These are phyloP conservation scores for Uromys caudimaculatus DNA, from an alignment of 2,797 vertebrate species.

Conservation along the genomic window DNA sequence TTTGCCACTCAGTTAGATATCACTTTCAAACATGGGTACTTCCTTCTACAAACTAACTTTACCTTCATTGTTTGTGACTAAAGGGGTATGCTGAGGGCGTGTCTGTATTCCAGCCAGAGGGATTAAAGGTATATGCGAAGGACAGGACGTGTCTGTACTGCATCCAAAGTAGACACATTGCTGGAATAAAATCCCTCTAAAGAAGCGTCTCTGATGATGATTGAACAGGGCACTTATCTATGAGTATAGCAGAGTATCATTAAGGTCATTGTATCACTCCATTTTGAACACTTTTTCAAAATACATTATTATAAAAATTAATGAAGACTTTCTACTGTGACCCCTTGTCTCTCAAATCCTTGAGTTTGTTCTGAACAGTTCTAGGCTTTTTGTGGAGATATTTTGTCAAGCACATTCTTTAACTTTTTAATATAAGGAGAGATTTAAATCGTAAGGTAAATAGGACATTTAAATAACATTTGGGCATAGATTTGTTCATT, in stretches of 20 bases:
- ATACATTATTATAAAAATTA: neutral
- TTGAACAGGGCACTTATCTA: neutral
- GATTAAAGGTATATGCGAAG: too few relatives aligned
- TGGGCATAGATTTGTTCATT: neutral
- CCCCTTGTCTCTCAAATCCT: neutral
- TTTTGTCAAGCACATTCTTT: constrained; percentile 9
- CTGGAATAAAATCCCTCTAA: too few relatives aligned
- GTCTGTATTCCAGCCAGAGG: too few relatives aligned
- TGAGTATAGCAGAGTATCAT: neutral
- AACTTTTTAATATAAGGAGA: constrained; percentile 7
- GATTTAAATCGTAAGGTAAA: constrained; percentile 25
- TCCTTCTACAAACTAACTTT: too few relatives aligned
- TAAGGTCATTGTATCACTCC: neutral
- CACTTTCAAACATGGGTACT: too few relatives aligned
- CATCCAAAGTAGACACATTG: too few relatives aligned
- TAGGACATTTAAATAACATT: constrained; percentile 6
- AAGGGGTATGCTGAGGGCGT: too few relatives aligned
- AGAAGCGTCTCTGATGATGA: neutral
- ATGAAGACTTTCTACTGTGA: neutral
- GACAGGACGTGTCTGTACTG: too few relatives aligned
- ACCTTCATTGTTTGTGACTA: too few relatives aligned
- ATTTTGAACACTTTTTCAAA: neutral
- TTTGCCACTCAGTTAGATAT: too few relatives aligned
- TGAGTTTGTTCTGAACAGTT: neutral
- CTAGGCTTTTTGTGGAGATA: neutral